Evolutionary conservation across 2,888 invertebrate species (phyloP).

Genomic region (Conops quadrifasciatus): DNA sequence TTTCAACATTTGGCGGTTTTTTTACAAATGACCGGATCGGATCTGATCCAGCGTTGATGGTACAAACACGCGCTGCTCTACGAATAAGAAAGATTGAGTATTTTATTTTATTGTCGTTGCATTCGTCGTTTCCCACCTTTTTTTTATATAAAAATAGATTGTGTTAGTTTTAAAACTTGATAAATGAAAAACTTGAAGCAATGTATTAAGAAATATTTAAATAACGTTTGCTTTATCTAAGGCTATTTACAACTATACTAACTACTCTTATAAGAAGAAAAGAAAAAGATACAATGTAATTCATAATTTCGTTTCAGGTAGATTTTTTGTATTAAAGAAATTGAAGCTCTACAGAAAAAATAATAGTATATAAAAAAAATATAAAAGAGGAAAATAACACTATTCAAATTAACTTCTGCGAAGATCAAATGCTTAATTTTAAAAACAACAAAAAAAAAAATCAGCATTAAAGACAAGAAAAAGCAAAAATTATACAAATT

Average conservation of each 20-base stretch:
- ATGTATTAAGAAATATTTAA: conserved; percentile 37
- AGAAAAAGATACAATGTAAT: too few species aligned
- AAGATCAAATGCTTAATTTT: conserved; percentile 27
- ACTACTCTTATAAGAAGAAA: neutral
- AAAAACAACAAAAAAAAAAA: conserved; percentile 14
- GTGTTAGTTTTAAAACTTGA: conserved; percentile 37
- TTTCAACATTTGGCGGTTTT: too few species aligned
- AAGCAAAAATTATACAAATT: conserved; percentile 16
- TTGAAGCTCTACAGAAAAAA: neutral
- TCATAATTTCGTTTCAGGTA: too few species aligned
- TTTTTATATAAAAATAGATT: conserved; percentile 12
- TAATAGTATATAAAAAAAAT: conserved; percentile 5
- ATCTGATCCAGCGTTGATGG: too few species aligned
- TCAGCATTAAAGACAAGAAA: neutral
- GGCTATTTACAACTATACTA: too few species aligned
- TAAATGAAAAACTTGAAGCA: conserved; percentile 39
- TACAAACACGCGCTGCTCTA: too few species aligned
- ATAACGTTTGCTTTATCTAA: conserved; percentile 24
- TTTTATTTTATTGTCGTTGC: too few species aligned
- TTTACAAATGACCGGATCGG: too few species aligned
- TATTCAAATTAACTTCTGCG: conserved; percentile 21
- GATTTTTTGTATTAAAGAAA: too few species aligned
- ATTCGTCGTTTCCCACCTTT: too few species aligned
- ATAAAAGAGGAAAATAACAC: conserved; percentile 25
- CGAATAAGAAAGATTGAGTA: too few species aligned